Conservation (phyloP, 2,888 invertebrate genomes). For the Clepsis dumicolana region DNA sequence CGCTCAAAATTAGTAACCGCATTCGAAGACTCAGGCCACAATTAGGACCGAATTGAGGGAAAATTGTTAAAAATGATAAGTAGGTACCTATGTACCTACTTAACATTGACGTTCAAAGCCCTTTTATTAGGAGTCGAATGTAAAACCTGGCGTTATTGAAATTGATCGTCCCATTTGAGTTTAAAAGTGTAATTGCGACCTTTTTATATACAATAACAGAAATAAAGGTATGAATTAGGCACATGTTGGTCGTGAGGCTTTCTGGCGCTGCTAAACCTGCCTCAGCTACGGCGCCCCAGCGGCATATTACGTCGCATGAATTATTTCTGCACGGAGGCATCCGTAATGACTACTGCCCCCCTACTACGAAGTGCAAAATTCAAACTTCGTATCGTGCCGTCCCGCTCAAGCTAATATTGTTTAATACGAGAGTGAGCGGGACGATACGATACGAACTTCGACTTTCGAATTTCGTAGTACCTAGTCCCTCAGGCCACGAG, state of each 20-base stretch:
- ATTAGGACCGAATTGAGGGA: slow-evolving; percentile 27
- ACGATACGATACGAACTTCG: no score
- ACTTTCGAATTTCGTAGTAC: no score
- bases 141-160: slow-evolving; percentile 37
- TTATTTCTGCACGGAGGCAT: slow-evolving; percentile 11
- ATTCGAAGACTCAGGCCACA: slow-evolving; percentile 12
- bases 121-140: slow-evolving; percentile 23
- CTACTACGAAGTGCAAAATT: no score
- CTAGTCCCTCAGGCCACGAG: not conserved
- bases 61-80: slow-evolving; percentile 41
- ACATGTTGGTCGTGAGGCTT: slow-evolving; percentile 27
- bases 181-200: slow-evolving; percentile 26
- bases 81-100: no score
- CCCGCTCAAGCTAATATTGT: no score
- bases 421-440: no score
- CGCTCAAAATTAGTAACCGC: slow-evolving; percentile 1
- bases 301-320: slow-evolving; percentile 26
- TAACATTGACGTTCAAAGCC: slow-evolving; percentile 23
- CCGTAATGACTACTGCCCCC: slow-evolving; percentile 7
- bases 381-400: no score
- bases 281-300: slow-evolving; percentile 23
- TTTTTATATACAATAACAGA: slow-evolving; percentile 35
- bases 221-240: slow-evolving; percentile 39
- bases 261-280: not conserved
- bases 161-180: slow-evolving; percentile 34